phyloP scores from a whole-genome alignment of 2,113 vertebrate genomes.

The Camelus dromedarius region DNA sequence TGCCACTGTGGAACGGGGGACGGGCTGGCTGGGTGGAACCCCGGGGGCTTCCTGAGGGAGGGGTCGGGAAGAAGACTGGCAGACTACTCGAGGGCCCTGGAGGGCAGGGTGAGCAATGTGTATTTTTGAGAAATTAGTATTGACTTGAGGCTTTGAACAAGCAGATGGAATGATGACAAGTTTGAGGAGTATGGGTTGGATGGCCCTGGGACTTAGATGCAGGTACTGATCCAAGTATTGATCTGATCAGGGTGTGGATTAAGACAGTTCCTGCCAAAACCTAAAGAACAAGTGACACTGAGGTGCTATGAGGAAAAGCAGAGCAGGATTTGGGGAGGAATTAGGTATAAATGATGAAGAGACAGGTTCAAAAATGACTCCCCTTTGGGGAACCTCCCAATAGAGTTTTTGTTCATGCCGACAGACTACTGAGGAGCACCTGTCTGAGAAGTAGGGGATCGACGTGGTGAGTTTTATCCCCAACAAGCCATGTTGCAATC shows the following conservation, averaged over 20 bases:
- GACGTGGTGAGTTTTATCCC: neutral
- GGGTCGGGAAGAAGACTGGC: neutral
- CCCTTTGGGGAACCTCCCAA: neutral
- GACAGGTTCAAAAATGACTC: neutral
- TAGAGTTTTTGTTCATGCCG: neutral
- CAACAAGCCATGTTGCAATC: neutral
- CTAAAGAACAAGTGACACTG: neutral
- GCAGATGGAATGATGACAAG: neutral
- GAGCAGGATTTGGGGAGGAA: neutral
- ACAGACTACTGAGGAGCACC: neutral
- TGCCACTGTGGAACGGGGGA: fast-evolving
- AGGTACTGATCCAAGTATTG: fast-evolving
- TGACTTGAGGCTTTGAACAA: neutral
- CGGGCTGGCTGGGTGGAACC: neutral
- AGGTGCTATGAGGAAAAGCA: neutral
- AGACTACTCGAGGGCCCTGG: neutral
- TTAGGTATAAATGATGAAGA: neutral
- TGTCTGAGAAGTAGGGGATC: neutral
- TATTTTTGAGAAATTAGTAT: neutral
- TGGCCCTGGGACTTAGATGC: neutral
- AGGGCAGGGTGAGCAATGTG: neutral
- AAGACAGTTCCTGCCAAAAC: neutral
- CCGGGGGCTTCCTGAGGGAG: neutral
- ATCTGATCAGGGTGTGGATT: neutral
- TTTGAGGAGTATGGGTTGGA: no score